These are phyloP conservation scores for Arrhamphus sclerolepis DNA, from an alignment of 2,797 vertebrate genomes.

Conservation along the genomic window DNA sequence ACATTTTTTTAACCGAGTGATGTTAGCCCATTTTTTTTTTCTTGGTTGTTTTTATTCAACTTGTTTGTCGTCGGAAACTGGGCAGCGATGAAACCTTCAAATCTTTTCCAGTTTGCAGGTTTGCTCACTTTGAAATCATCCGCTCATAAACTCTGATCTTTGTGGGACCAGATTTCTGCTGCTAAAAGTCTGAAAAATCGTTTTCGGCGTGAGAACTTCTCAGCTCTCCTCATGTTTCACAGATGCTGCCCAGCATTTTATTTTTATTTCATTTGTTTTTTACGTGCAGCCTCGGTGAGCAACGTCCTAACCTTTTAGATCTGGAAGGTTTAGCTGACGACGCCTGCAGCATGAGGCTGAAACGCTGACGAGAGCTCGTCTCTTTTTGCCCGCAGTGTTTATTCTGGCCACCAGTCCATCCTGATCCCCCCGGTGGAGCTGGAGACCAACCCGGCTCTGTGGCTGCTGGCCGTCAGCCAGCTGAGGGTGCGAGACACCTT, in stretches of 20 bases:
- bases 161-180: constrained; percentile 8
- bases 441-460: constrained; percentile 95
- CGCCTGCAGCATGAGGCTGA: no score
- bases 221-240: no score
- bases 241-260: neutral
- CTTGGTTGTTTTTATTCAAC: no score
- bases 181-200: constrained; percentile 25
- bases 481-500: constrained; percentile 98
- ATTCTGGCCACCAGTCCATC: constrained; percentile 99
- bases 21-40: no score
- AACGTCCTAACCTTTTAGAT: neutral
- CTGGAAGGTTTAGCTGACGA: neutral
- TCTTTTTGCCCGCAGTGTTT: constrained; percentile 84
- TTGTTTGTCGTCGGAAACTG: no score
- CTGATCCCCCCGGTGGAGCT: constrained; percentile 97
- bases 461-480: constrained; percentile 98
- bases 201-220: neutral
- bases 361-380: no score
- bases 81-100: neutral
- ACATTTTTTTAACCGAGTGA: no score
- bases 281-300: no score
- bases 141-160: constrained; percentile 28
- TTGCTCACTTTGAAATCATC: constrained; percentile 9
- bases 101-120: constrained; percentile 9
- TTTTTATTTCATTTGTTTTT: no score